Percentiles rank a stretch among this genome's conserved stretches.
phyloP scores from a whole-genome alignment of 2,888 invertebrate species.

The Andrena hattorfiana region DNA sequence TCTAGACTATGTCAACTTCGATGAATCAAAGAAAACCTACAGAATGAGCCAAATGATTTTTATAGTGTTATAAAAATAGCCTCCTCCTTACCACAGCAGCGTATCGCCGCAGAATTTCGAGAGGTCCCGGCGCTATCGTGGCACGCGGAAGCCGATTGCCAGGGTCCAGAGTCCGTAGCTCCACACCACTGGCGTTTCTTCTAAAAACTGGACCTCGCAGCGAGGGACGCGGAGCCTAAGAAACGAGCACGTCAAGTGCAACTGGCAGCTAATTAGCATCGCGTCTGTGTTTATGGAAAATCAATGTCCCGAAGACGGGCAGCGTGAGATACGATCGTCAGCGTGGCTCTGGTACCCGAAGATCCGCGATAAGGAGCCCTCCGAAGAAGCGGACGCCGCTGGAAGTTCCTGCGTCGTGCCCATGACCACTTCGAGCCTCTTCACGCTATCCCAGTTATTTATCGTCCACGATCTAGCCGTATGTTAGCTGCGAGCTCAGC shows the following conservation, averaged over 20 bases:
- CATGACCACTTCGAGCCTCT: background rate
- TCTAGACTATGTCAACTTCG: background rate
- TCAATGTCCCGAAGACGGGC: constrained; percentile 66
- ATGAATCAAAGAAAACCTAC: background rate
- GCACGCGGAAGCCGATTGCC: background rate
- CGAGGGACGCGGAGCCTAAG: constrained; percentile 19
- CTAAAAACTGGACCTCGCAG: background rate
- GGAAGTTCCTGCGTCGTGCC: background rate
- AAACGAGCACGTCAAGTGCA: constrained; percentile 68
- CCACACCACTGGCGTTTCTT: background rate
- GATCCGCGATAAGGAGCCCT: constrained; percentile 47
- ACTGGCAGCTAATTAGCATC: constrained; percentile 76
- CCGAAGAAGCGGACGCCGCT: background rate
- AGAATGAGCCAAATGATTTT: background rate
- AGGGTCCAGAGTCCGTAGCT: background rate
- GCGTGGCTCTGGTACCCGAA: constrained; percentile 8
- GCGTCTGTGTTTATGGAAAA: constrained; percentile 79
- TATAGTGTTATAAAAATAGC: too few relatives aligned
- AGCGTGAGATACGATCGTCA: constrained; percentile 50
- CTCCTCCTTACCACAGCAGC: too few relatives aligned
- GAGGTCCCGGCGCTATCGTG: background rate
- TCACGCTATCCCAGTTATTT: background rate
- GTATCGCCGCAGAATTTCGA: too few relatives aligned
- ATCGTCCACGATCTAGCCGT: background rate
- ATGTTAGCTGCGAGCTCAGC: background rate